Evolutionary conservation across 2,888 invertebrate species (phyloP), one percentile per base, ranked within the genome.

Genomic region (Cybosia mesomella): DNA sequence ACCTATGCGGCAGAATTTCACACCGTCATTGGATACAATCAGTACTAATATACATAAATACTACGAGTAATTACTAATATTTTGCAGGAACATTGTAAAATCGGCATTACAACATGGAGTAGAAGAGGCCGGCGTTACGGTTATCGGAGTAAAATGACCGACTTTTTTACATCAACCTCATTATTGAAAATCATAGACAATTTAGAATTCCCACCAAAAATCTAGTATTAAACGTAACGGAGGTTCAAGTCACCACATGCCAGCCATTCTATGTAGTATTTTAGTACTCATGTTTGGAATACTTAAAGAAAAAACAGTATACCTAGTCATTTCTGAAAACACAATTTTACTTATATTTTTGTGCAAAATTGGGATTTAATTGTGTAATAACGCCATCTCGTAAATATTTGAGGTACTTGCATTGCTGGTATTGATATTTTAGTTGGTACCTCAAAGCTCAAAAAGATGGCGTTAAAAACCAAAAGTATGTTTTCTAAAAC

Each of bases 41-140:
- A 61, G 43, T 2, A 21, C 61, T n/a, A 43, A 60, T n/a, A 49
- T 13, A 24, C 10, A 3, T 24, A n/a, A 7, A 34, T 4, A 21
- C 39, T 60, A 36, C 54, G n/a, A 61, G 24, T 66, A 15, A 22
- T 28, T 24, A 49, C 28, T 53, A 34, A 32, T 36, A 49, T 32
- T 10, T 53, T 34, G 64, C 49, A 65, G 58, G 32, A 65, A 49
- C 22, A 61, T 8, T 49, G 28, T 32, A 34, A 32, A 36, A 11
- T 39, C 0, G 0, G 9, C 11, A 24, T 15, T 43, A 43, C 18
- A 21, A 53, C 54, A 62, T 32, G 15, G 13, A 22, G 34, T 5
- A 34, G 10, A 15, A 36, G n/a, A 32, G 34, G 15, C 59, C 15
- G 28, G n/a, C 28, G 7, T 22, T 8, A 15, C 22, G 11, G 4